Base-by-base conservation (phyloP, 2,113 vertebrate genomes). In the Heterotis niloticus region DNA sequence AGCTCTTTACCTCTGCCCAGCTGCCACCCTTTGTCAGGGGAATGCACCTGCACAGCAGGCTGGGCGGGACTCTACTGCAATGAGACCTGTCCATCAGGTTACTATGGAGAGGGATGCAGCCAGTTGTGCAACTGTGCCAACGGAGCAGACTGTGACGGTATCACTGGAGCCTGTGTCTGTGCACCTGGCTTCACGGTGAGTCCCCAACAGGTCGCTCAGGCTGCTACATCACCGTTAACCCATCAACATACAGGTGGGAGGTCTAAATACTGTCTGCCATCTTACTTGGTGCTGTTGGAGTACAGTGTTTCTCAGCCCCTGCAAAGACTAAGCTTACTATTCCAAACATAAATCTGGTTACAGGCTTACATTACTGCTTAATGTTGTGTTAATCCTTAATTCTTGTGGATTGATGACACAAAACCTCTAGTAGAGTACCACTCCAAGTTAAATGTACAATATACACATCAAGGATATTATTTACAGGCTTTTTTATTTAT, bases 21-120 rank as follows among this genome's bases (percentile, higher is more conserved):
- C 88, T 99, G 98, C 91, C 98, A 99, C 81, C 98, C 98, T 0
- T 89, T 99, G 82, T 96, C 96, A 70, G 98, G 98, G 81, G 96
- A 96, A 82, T 99, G 98, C 84, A 92, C 93, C 81, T 99, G 98
- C 90, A 91, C 92, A 79, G 90, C 93, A 0, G 98, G 98, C 86
- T 99, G 96, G 96, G 92, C 95, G 24, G 97, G 98, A 52, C 93
- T 92, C 65, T 95, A 95, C 91, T 99, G 98, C 92, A 97, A 98
- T 4, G 96, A 98, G 86, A 95, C 93, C 81, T 99, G 98, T 84
- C 93, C 95, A 0, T 86, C 91, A 0, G 95, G 96, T 18, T 96
- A 83, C 91, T 94, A 95, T 0, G 96, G 98, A 0, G 92, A 95
- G 28, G 91, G 92, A 84, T 99, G 98, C 90, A 90, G 82, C 84